A percentile compares a stretch with the other conserved stretches of the same genome.
Evolutionary conservation across 1,140 invertebrate species (phyloP).

Genomic region (Cheumatopsyche charites): DNA sequence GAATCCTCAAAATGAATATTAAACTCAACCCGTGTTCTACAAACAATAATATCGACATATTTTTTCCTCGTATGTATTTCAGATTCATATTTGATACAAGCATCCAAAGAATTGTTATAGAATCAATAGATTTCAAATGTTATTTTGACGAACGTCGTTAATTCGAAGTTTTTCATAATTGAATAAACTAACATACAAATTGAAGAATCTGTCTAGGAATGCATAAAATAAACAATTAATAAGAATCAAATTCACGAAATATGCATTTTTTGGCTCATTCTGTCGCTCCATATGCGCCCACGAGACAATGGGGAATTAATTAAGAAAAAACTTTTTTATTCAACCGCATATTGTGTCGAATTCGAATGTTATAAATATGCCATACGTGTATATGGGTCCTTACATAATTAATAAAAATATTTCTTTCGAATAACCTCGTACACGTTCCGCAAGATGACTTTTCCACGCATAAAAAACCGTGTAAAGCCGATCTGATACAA

Average conservation of each 20-base stretch:
- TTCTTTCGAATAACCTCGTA: neutral
- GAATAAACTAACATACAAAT: no score
- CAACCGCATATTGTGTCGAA: constrained; percentile 30
- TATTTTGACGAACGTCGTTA: no score
- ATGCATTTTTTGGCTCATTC: constrained; percentile 6
- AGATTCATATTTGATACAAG: no score
- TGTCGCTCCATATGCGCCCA: constrained; percentile 20
- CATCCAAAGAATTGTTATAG: no score
- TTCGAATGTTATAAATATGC: constrained; percentile 8
- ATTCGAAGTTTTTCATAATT: no score
- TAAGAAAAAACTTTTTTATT: constrained; percentile 38
- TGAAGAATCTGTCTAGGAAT: no score
- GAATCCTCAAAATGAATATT: constrained; percentile 14
- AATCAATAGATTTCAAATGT: no score
- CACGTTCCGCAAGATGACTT: neutral
- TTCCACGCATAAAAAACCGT: neutral
- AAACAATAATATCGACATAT: neutral
- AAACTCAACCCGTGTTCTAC: neutral
- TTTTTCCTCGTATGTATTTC: neutral
- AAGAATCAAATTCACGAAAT: constrained; percentile 6
- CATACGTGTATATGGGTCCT: neutral
- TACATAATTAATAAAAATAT: constrained; percentile 15
- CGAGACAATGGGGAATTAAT: constrained; percentile 48
- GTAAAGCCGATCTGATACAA: neutral
- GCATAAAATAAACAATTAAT: constrained; percentile 15